Evolutionary conservation across 2,888 invertebrate genomes (phyloP).

Genomic region (Psylliodes chrysocephalus): DNA sequence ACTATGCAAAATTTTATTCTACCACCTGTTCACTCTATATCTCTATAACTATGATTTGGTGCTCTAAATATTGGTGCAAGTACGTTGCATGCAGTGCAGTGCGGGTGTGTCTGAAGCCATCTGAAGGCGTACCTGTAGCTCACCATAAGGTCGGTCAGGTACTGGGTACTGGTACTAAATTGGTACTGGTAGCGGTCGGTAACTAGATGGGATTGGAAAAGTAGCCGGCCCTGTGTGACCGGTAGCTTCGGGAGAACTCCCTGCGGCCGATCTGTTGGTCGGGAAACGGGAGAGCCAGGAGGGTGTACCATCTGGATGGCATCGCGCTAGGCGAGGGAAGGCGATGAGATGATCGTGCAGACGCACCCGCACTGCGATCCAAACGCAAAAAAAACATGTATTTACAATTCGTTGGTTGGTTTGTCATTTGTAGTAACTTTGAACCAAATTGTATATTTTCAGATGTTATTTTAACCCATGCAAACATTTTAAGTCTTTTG

Average conservation of each 20-base stretch:
- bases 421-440: too few species aligned
- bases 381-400: too few species aligned
- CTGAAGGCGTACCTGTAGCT: slow-evolving; percentile 40
- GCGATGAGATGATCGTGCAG: slow-evolving; percentile 64
- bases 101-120: slow-evolving; percentile 46
- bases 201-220: slow-evolving; percentile 88
- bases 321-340: slow-evolving; percentile 69
- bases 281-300: slow-evolving; percentile 91
- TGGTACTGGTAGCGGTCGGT: too few species aligned
- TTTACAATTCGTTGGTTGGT: too few species aligned
- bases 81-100: slow-evolving; percentile 52
- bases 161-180: too few species aligned
- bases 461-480: too few species aligned
- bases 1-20: too few species aligned
- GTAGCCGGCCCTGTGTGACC: slow-evolving; percentile 83
- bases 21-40: too few species aligned
- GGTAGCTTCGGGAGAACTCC: slow-evolving; percentile 81
- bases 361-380: slow-evolving; percentile 63
- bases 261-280: slow-evolving; percentile 92
- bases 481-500: too few species aligned
- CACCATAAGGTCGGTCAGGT: slow-evolving; percentile 16
- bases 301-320: slow-evolving; percentile 88
- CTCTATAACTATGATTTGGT: neutral
- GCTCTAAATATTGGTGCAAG: slow-evolving; percentile 31
- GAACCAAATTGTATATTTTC: too few species aligned